A percentile compares a stretch with the other conserved stretches of the same genome.
phyloP scores from a whole-genome alignment of 1,140 invertebrate genomes.

The Gyrodactylus salaris region DNA sequence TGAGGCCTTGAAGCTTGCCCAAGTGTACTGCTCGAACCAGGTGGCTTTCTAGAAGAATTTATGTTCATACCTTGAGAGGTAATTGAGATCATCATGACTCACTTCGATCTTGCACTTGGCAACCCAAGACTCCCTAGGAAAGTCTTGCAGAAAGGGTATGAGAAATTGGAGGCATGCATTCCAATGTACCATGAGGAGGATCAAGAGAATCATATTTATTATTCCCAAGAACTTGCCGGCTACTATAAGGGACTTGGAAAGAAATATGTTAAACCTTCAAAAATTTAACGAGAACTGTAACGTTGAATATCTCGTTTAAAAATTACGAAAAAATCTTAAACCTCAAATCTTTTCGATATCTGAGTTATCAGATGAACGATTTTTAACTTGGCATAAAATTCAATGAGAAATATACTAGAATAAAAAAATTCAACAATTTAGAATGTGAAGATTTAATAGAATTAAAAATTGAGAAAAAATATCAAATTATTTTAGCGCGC shows the following conservation, averaged over 20 bases:
- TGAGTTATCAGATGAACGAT: too few relatives aligned
- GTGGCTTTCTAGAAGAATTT: slow-evolving; percentile 36
- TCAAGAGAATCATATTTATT: slow-evolving; percentile 95
- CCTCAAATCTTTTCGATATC: too few relatives aligned
- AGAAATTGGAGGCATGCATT: slow-evolving; percentile 85
- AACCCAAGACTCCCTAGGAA: slow-evolving; percentile 87
- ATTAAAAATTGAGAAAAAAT: too few relatives aligned
- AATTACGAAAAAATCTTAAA: too few relatives aligned
- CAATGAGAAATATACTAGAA: too few relatives aligned
- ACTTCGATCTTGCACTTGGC: background rate
- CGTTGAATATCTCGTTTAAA: too few relatives aligned
- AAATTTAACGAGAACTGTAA: too few relatives aligned
- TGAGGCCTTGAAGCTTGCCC: slow-evolving; percentile 79
- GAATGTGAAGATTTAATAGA: too few relatives aligned
- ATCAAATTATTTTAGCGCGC: too few relatives aligned
- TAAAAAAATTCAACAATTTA: too few relatives aligned
- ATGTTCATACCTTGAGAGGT: too few relatives aligned
- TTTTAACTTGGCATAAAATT: too few relatives aligned
- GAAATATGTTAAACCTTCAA: background rate
- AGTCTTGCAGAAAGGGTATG: slow-evolving; percentile 87
- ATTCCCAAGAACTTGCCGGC: slow-evolving; percentile 95
- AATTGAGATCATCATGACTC: background rate
- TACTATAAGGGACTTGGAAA: slow-evolving; percentile 78
- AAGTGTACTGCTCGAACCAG: slow-evolving; percentile 78
- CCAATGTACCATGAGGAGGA: slow-evolving; percentile 91